Evolutionary conservation across 1,140 invertebrate genomes (phyloP).

Genomic region (Papilio polytes): DNA sequence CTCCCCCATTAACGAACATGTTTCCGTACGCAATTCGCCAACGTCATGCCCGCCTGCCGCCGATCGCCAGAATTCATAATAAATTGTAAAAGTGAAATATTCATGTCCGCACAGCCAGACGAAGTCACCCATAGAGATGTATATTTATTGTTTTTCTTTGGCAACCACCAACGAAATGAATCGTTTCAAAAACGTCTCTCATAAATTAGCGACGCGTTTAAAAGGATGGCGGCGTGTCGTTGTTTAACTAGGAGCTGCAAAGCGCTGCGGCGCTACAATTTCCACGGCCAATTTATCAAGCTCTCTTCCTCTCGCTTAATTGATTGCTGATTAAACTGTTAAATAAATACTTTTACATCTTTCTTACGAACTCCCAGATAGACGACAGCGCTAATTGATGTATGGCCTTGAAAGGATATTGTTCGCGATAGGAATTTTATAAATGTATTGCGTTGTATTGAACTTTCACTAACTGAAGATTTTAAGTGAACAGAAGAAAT

Average conservation of each 20-base stretch:
- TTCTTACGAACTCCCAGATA: conserved; percentile 18
- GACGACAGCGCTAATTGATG: conserved; percentile 33
- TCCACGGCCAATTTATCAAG: conserved; percentile 70
- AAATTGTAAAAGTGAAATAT: conserved; percentile 32
- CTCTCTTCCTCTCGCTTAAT: conserved; percentile 55
- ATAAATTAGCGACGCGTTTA: conserved; percentile 59
- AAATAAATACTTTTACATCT: conserved; percentile 65
- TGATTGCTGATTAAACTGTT: conserved; percentile 72
- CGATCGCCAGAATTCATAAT: conserved; percentile 23
- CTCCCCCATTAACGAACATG: conserved; percentile 6
- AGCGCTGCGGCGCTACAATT: conserved; percentile 60
- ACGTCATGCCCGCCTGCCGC: background rate
- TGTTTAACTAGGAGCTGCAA: conserved; percentile 57
- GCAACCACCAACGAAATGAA: conserved; percentile 42
- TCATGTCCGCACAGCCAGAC: conserved; percentile 15
- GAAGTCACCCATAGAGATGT: conserved; percentile 19
- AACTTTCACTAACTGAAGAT: background rate
- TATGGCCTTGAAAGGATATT: conserved; percentile 26
- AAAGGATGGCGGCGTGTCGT: conserved; percentile 63
- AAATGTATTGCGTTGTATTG: background rate
- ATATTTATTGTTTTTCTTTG: conserved; percentile 37
- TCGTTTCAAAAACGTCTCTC: conserved; percentile 48
- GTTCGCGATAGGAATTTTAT: background rate
- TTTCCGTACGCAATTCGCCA: conserved; percentile 18
- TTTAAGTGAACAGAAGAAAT: background rate